Evolutionary conservation across 2,797 vertebrate species (phyloP), one percentile per base, ranked within the genome.

Genomic region (Merluccius polli): DNA sequence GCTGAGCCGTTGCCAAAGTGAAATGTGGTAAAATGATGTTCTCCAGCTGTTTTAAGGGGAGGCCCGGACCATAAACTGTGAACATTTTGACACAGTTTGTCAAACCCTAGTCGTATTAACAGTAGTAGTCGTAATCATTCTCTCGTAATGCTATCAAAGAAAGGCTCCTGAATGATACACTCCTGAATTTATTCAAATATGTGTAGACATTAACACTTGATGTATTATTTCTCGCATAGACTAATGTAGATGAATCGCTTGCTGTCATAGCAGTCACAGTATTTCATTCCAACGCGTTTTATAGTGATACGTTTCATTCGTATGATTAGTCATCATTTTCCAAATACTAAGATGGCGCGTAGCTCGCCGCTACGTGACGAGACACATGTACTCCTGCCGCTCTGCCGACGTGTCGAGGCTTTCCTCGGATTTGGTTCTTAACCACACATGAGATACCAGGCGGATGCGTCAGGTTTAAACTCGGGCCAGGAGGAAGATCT

Each of bases 321-420:
- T n/a, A n/a, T n/a, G n/a, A n/a, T n/a, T 27, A 81, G 70, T 79
- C 76, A 81, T 32, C 32, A 32, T 80, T n/a, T 82, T 71, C 82
- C 77, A 86, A 78, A 77, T 30, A 73, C 36, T 70, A 67, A 33
- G 21, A 65, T 3, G 10, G 27, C n/a, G 71, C 71, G 36, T 77
- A 48, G 73, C 69, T 70, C 83, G 75, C 48, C 79, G 72, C 88
- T 90, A 92, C 85, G 85, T 92, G 93, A 90, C 83, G 78, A 83
- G 80, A 75, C 69, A 81, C 91, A 90, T 83, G 84, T 80, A 86
- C 81, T 73, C 59, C 79, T 73, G 13, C 29, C 79, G 82, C 83
- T 82, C 82, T 87, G 85, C 82, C 87, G 89, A 82, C 77, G 77
- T 82, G 75, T 81, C 78, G 65, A 33, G 78, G 74, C 78, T 74